A percentile compares a stretch with the other conserved stretches of the same genome.
These are phyloP conservation scores for Corythaeola cristata DNA, from an alignment of 2,113 vertebrate genomes.

Conservation along the genomic window DNA sequence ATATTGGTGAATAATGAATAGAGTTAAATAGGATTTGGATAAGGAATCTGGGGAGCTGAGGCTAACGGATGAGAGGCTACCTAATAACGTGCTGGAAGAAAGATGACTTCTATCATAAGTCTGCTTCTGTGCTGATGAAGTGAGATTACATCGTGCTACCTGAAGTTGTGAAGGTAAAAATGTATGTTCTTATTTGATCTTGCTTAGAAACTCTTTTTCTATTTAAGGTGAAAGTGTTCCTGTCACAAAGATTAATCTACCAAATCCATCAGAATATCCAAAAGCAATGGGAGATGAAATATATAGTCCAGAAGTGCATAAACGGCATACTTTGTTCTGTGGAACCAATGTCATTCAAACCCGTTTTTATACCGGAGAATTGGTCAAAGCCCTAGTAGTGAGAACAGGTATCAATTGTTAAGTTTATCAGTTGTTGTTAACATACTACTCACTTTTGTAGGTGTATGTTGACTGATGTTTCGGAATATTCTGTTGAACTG, in stretches of 20 bases:
- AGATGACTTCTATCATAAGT: background rate
- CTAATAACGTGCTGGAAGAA: background rate
- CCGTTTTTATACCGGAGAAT: conserved; percentile 94
- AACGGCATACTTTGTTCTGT: conserved; percentile 95
- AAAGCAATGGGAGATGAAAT: conserved; percentile 72
- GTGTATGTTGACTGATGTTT: background rate
- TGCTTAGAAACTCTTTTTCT: background rate
- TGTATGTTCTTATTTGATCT: background rate
- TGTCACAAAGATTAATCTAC: conserved; percentile 96
- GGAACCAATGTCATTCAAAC: conserved; percentile 96
- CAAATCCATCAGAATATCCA: conserved; percentile 80
- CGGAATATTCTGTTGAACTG: background rate
- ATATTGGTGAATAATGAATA: background rate
- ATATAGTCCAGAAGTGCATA: conserved; percentile 88
- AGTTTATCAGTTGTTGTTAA: background rate
- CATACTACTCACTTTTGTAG: background rate
- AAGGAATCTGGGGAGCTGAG: background rate
- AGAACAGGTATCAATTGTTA: conserved; percentile 82
- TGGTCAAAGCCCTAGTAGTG: conserved; percentile 94
- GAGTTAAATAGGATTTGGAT: background rate
- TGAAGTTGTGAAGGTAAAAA: background rate
- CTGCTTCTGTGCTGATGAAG: background rate
- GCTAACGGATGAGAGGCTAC: background rate
- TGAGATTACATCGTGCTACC: background rate
- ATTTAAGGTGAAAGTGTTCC: conserved; percentile 94